Base-by-base conservation (phyloP, 1,140 invertebrate genomes). In the Drosophila repleta region DNA sequence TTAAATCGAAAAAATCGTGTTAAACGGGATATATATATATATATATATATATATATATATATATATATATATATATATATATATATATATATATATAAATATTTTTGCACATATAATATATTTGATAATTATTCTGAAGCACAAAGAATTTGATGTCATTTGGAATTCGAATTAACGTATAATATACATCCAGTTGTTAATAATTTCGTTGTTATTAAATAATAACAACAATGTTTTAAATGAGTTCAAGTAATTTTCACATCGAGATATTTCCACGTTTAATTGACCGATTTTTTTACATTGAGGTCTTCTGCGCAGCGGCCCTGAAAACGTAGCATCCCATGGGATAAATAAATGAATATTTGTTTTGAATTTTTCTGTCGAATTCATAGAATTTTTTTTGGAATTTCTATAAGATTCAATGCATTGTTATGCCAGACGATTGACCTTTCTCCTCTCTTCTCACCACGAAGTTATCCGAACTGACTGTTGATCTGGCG, bases 401-500 rank as follows among this genome's bases (percentile, higher is more conserved):
- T 39, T 3, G 13, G 3, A 39, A 68, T 43, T 51, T 52, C 17
- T 60, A 20, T 55, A 13, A 20, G 15, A 52, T 18, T 21, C 32
- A 37, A 20, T 32, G 21, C 51, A 53, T 53, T 2, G 8, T 15
- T 11, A 8, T 48, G 57, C 48, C 21, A 48, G n/a, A 51, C 37
- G 17, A 48, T 8, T 39, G 43, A 37, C 17, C 18, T 35, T n/a
- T 75, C 69, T 79, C 20, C 8, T 18, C 37, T 39, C 17, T 21
- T 15, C 17, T 17, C 3, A 8, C 84, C 1, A 0, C 11, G 29
- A 92, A 98, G 97, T 92, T 98, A 90, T 96, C 96, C 79, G 97
- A 98, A 92, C 94, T 98, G 92, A 96, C 96, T 37, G 96, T 96
- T 32, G 98, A 99, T 91, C 93, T 98, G 61, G 95, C 96, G 3